Percentiles rank a stretch among this genome's conserved stretches.
These are phyloP conservation scores for Mellilla xanthometata DNA, from an alignment of 2,888 invertebrate genomes.

Conservation along the genomic window DNA sequence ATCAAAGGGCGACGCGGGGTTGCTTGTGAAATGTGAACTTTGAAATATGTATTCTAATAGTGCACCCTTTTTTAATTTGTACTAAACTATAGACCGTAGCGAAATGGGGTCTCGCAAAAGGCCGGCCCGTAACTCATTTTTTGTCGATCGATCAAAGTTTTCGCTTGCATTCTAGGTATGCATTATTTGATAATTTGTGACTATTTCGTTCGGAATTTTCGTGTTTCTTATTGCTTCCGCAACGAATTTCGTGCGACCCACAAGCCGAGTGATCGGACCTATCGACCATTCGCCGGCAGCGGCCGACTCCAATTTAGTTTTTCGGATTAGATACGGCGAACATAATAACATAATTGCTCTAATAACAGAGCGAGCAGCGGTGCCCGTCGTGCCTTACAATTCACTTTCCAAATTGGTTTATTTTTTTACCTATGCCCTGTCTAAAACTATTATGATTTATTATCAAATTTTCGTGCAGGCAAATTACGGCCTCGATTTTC, in stretches of 20 bases:
- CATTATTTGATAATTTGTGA: conserved; percentile 66
- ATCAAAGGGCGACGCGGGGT: conserved; percentile 77
- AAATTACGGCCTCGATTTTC: conserved; percentile 75
- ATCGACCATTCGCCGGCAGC: conserved; percentile 80
- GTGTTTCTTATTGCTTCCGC: conserved; percentile 82
- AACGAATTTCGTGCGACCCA: conserved; percentile 81
- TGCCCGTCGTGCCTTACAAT: conserved; percentile 73
- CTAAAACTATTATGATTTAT: conserved; percentile 83
- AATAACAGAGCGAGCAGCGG: conserved; percentile 73
- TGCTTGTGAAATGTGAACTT: conserved; percentile 77
- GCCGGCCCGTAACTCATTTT: conserved; percentile 36
- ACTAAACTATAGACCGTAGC: conserved; percentile 72
- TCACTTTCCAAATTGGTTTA: conserved; percentile 83
- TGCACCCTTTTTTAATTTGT: conserved; percentile 80
- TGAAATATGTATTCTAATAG: conserved; percentile 71
- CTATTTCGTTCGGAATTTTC: conserved; percentile 67
- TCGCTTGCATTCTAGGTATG: conserved; percentile 38
- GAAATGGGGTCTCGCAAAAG: conserved; percentile 60
- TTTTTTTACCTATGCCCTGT: conserved; percentile 75
- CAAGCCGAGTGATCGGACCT: conserved; percentile 78
- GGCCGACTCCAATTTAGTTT: conserved; percentile 80
- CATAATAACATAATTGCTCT: conserved; percentile 83
- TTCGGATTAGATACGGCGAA: conserved; percentile 82
- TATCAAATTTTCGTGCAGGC: conserved; percentile 81
- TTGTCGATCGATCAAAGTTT: conserved; percentile 48